Base-by-base conservation (phyloP, 2,113 vertebrate species). In the Crotalus helleri region DNA sequence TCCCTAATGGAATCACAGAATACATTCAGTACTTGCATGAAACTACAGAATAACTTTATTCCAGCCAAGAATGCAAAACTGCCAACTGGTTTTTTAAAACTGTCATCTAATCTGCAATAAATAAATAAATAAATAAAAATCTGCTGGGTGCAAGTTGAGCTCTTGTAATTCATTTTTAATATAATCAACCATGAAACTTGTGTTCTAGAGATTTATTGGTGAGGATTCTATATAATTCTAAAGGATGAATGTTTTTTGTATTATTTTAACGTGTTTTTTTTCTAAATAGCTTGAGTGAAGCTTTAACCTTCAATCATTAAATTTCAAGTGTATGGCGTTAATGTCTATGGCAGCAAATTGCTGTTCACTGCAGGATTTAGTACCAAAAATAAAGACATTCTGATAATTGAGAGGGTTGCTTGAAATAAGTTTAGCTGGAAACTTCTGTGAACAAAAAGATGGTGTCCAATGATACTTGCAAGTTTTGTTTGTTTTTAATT, bases 11-110 rank as follows among this genome's bases (percentile, higher is more conserved):
- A 33, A 33, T 49, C 85, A 93, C 54, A 86, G 59, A 89, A 0
- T 91, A 2, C 21, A 61, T 93, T 93, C 94, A 93, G 91, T 88
- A 92, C 86, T 93, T 94, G 61, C 87, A 89, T 69, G 95, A 91
- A 92, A 94, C 89, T 91, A 94, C 93, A 95, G 94, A 97, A 61
- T 49, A 21, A 51, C n/a, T 85, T 90, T 88, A 92, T 96, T 94
- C 91, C 49, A 87, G 92, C 94, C 94, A 92, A 93, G 95, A 97
- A 97, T 94, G 95, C 94, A 95, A 92, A 96, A 88, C 94, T 95
- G 93, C 85, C 94, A 94, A 94, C 93, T 94, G 17, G 64, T 94
- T 90, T 51, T 95, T 95, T 93, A 85, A 93, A 97, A 94, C 92
- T 92, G 88, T 94, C 91, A 94, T 91, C 51, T 61, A 94, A 97